A percentile compares a stretch with the other conserved stretches of the same genome.
Conservation (phyloP, 2,888 invertebrate species). For the Cheilosia grossa region DNA sequence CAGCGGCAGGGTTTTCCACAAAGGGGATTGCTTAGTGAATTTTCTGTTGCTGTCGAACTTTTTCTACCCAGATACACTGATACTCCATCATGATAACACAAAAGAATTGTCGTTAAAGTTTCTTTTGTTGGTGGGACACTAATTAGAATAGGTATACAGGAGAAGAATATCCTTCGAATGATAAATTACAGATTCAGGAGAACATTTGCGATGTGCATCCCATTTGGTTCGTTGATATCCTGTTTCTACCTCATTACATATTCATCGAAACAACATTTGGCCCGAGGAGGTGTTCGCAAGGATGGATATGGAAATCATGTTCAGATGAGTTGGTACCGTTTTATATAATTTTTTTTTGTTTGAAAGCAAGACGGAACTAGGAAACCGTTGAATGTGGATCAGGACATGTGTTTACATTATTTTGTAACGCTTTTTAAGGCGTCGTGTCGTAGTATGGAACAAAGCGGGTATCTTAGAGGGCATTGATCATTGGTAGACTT, state of each 20-base stretch:
- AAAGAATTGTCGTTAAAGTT: constrained; percentile 58
- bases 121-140: constrained; percentile 56
- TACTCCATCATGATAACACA: constrained; percentile 30
- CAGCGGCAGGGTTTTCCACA: constrained; percentile 9
- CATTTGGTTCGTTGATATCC: constrained; percentile 30
- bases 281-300: constrained; percentile 39
- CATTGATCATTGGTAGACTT: background rate
- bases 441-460: background rate
- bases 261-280: constrained; percentile 72
- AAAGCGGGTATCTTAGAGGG: background rate
- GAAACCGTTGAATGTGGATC: constrained; percentile 33
- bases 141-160: constrained; percentile 49
- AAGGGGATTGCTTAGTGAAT: constrained; percentile 4
- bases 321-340: constrained; percentile 29
- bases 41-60: background rate
- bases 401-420: background rate
- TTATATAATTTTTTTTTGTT: background rate
- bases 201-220: constrained; percentile 35
- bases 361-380: constrained; percentile 16
- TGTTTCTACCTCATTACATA: constrained; percentile 62
- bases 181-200: constrained; percentile 66
- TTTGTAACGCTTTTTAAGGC: constrained; percentile 25
- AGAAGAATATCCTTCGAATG: constrained; percentile 29
- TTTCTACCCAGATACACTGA: background rate
- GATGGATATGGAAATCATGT: constrained; percentile 55